phyloP scores from a whole-genome alignment of 2,888 invertebrate genomes.

The Melinopterus prodromus region DNA sequence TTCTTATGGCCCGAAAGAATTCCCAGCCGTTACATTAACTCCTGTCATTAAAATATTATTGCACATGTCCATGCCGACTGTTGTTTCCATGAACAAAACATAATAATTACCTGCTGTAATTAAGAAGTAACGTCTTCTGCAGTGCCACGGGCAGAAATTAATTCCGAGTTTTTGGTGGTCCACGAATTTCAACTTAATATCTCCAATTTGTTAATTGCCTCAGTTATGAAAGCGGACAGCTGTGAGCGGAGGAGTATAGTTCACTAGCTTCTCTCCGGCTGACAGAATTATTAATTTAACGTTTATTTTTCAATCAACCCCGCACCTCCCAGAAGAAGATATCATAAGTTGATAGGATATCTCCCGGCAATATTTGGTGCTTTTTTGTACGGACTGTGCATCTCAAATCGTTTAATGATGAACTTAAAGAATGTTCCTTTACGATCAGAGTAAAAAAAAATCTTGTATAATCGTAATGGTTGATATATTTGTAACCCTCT shows the following conservation, averaged over 20 bases:
- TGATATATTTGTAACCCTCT: too few species aligned
- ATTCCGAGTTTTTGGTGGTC: conserved; percentile 18
- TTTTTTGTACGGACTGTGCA: too few species aligned
- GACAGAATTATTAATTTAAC: neutral
- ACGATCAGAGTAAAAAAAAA: too few species aligned
- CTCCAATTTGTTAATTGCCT: conserved; percentile 22
- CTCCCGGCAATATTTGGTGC: neutral
- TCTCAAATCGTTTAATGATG: too few species aligned
- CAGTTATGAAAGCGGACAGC: conserved; percentile 13
- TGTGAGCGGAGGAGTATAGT: neutral
- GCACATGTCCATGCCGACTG: neutral
- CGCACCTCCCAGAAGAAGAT: neutral
- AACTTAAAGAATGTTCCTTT: too few species aligned
- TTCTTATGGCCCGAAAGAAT: neutral
- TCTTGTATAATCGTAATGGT: too few species aligned
- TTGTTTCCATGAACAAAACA: conserved; percentile 5
- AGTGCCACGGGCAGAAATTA: conserved; percentile 8
- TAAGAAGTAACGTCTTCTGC: conserved; percentile 13
- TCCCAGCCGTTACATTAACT: neutral
- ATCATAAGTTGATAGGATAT: neutral
- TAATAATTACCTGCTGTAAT: conserved; percentile 19
- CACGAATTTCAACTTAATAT: conserved; percentile 26
- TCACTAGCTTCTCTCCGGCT: neutral
- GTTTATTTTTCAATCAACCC: neutral
- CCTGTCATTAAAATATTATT: neutral